phyloP scores from a whole-genome alignment of 2,113 vertebrate genomes.

The Perccottus glenii region DNA sequence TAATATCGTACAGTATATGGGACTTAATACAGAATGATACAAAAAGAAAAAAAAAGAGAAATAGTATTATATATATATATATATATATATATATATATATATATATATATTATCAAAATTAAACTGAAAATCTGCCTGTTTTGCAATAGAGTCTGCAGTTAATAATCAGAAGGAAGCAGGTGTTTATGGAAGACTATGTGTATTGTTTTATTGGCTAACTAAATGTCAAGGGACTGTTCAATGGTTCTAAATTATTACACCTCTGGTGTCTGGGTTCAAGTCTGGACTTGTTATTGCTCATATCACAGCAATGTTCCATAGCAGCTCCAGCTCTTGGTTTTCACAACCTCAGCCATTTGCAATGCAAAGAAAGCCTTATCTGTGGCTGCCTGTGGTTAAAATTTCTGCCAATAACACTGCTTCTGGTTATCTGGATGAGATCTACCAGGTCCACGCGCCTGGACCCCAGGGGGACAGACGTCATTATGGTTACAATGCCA shows the following conservation, averaged over 20 bases:
- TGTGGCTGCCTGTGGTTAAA: conserved; percentile 25
- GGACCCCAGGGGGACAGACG: conserved; percentile 49
- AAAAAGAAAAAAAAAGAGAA: not conserved
- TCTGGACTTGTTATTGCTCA: conserved; percentile 48
- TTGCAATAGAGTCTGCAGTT: conserved; percentile 1
- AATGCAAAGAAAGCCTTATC: conserved; percentile 66
- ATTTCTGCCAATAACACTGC: conserved; percentile 21
- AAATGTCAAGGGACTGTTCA: conserved; percentile 42
- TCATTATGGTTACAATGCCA: conserved; percentile 62
- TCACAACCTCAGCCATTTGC: conserved; percentile 59
- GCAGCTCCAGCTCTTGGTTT: conserved; percentile 18
- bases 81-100: too few species aligned
- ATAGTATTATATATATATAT: too few species aligned
- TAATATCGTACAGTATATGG: not conserved
- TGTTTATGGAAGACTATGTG: conserved; percentile 23
- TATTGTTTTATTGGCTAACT: conserved; percentile 38
- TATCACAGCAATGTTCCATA: conserved; percentile 23
- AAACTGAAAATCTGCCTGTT: not conserved
- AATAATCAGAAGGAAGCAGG: conserved; percentile 36
- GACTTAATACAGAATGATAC: too few species aligned
- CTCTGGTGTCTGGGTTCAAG: conserved; percentile 19
- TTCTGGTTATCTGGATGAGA: conserved; percentile 32
- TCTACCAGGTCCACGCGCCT: conserved; percentile 52
- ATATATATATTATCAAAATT: too few species aligned
- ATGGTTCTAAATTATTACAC: conserved; percentile 23